Evolutionary conservation across 92 coral and sea anemone genomes (phyloP).

Genomic region (Epizoanthus stellaris): DNA sequence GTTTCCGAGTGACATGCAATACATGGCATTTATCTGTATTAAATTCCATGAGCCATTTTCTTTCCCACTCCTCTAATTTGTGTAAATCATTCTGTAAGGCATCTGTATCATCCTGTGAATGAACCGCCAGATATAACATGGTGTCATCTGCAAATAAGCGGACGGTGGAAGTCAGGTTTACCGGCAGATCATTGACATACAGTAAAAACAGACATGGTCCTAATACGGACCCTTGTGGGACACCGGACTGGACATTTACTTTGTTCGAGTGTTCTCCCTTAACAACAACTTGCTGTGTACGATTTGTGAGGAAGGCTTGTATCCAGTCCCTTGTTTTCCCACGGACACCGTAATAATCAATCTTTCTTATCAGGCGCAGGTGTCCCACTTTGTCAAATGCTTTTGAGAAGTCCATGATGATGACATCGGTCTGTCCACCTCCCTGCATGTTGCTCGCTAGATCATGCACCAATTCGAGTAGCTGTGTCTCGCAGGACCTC

Average conservation of each 20-base stretch:
- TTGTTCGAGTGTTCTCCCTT: constrained; percentile 12
- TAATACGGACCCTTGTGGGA: no score
- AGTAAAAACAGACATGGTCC: no score
- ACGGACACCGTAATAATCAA: constrained; percentile 20
- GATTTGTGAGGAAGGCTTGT: constrained; percentile 17
- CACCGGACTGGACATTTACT: background rate
- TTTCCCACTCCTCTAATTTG: constrained; percentile 10
- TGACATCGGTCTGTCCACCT: constrained; percentile 23
- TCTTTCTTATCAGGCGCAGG: constrained; percentile 20
- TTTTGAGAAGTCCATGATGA: constrained; percentile 43
- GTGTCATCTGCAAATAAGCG: constrained; percentile 12
- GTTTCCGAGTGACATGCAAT: constrained; percentile 10
- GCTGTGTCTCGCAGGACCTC: background rate
- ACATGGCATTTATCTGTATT: constrained; percentile 10
- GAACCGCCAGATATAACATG: constrained; percentile 3
- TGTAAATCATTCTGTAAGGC: background rate
- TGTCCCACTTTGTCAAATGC: constrained; percentile 54
- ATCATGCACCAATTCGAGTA: background rate
- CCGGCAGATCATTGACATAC: constrained; percentile 5
- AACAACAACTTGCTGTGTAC: background rate
- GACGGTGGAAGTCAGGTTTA: background rate
- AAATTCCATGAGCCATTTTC: constrained; percentile 10
- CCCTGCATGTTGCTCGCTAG: constrained; percentile 37
- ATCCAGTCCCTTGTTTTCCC: constrained; percentile 33
- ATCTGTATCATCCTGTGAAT: background rate